Evolutionary conservation across 2,113 vertebrate species (phyloP).

Genomic region (Atractosteus spatula): DNA sequence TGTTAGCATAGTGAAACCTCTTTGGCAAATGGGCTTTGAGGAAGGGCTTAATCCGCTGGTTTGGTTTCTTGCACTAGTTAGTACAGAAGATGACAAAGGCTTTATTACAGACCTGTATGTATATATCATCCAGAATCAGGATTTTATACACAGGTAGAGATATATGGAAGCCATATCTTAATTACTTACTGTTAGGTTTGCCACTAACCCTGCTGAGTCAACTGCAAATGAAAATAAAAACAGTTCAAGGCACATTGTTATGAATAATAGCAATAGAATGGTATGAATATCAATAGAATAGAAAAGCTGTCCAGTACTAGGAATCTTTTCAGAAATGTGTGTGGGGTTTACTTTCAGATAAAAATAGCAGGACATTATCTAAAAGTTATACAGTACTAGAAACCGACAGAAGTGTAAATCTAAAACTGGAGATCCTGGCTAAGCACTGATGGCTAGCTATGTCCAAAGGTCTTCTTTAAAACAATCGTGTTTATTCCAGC

Average conservation of each 20-base stretch:
- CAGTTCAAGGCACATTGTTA: background rate
- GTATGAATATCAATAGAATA: background rate
- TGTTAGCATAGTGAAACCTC: constrained; percentile 68
- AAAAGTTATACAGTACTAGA: too few relatives aligned
- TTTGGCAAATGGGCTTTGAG: constrained; percentile 67
- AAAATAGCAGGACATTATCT: too few relatives aligned
- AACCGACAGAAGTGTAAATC: too few relatives aligned
- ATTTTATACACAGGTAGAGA: too few relatives aligned
- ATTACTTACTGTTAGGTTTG: constrained; percentile 63
- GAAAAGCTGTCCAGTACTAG: background rate
- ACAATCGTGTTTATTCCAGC: too few relatives aligned
- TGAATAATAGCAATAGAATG: background rate
- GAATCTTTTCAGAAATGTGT: background rate
- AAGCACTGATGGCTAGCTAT: too few relatives aligned
- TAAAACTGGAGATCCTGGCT: too few relatives aligned
- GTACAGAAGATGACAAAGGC: background rate
- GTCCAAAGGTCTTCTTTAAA: too few relatives aligned
- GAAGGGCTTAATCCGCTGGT: constrained; percentile 62
- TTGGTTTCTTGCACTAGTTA: constrained; percentile 55
- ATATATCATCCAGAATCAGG: too few relatives aligned
- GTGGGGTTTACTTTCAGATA: background rate
- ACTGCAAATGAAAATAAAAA: constrained; percentile 40
- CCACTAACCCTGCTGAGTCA: constrained; percentile 55
- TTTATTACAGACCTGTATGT: background rate
- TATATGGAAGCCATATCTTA: background rate